These are phyloP conservation scores for Chrysina gloriosa DNA, from an alignment of 2,888 invertebrate species.

Conservation along the genomic window DNA sequence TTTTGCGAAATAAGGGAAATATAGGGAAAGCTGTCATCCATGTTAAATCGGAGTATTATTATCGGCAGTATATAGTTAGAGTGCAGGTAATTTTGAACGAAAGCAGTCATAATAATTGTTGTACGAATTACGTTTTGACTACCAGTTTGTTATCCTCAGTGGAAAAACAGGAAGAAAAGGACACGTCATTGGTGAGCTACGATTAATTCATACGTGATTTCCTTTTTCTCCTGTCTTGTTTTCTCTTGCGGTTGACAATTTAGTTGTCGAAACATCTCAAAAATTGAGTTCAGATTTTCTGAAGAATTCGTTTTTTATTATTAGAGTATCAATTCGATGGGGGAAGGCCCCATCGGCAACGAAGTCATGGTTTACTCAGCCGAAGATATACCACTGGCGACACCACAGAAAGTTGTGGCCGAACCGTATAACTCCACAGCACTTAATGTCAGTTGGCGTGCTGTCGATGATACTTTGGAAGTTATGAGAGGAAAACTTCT, in stretches of 20 bases:
- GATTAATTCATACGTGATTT: too few species aligned
- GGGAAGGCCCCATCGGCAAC: conserved; percentile 85
- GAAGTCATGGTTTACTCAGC: conserved; percentile 83
- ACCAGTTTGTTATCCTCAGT: too few species aligned
- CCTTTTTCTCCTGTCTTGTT: too few species aligned
- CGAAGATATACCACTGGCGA: conserved; percentile 92
- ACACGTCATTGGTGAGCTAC: too few species aligned
- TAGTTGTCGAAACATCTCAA: too few species aligned
- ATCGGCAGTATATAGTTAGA: conserved; percentile 86
- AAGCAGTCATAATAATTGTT: too few species aligned
- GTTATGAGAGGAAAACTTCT: conserved; percentile 89
- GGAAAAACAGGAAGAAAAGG: too few species aligned
- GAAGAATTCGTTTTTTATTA: background rate
- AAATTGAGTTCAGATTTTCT: background rate
- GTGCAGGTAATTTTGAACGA: conserved; percentile 78
- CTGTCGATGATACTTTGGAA: conserved; percentile 86
- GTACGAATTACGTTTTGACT: too few species aligned
- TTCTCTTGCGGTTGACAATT: too few species aligned
- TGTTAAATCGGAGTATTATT: conserved; percentile 79
- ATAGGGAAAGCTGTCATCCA: conserved; percentile 83
- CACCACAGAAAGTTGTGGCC: conserved; percentile 85
- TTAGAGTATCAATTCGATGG: conserved; percentile 73
- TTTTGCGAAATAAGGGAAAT: conserved; percentile 80
- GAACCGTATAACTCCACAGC: conserved; percentile 91
- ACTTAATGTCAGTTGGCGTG: conserved; percentile 90